Percentiles rank a stretch among this genome's conserved stretches.
These are phyloP conservation scores for Xylophagus ater DNA, from an alignment of 2,888 invertebrate species.

Conservation along the genomic window DNA sequence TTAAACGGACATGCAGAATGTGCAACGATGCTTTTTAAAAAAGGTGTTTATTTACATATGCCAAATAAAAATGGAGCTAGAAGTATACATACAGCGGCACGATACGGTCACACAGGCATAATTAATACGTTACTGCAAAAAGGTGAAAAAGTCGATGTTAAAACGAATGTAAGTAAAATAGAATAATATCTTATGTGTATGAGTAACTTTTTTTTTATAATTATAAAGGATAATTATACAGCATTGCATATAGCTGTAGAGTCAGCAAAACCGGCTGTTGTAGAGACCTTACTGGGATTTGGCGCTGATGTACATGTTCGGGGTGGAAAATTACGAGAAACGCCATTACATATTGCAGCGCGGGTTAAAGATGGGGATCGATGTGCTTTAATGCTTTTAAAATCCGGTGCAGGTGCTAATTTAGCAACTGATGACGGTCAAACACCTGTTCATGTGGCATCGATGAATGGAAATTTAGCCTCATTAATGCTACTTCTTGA, in stretches of 20 bases:
- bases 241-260: constrained; percentile 96
- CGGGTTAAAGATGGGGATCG: constrained; percentile 81
- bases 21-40: constrained; percentile 95
- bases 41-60: constrained; percentile 98
- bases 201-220: constrained; percentile 18
- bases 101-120: constrained; percentile 93
- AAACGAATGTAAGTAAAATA: constrained; percentile 66
- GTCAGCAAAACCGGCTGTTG: constrained; percentile 85
- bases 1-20: constrained; percentile 96
- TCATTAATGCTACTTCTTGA: constrained; percentile 78
- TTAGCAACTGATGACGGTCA: constrained; percentile 91
- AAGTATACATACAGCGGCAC: constrained; percentile 94
- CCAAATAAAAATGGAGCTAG: constrained; percentile 94
- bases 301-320: constrained; percentile 96
- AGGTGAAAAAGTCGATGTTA: constrained; percentile 92
- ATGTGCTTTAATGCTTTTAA: constrained; percentile 93
- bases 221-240: constrained; percentile 82
- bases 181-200: background rate
- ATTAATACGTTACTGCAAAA: constrained; percentile 91
- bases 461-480: constrained; percentile 79
- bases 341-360: constrained; percentile 95
- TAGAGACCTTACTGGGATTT: constrained; percentile 89
- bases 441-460: constrained; percentile 94
- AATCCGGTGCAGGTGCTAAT: constrained; percentile 96
- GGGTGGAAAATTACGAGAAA: constrained; percentile 80